Percentiles rank a stretch among this genome's conserved stretches.
Conservation (phyloP, 2,113 vertebrate species). For the Mus musculus region DNA sequence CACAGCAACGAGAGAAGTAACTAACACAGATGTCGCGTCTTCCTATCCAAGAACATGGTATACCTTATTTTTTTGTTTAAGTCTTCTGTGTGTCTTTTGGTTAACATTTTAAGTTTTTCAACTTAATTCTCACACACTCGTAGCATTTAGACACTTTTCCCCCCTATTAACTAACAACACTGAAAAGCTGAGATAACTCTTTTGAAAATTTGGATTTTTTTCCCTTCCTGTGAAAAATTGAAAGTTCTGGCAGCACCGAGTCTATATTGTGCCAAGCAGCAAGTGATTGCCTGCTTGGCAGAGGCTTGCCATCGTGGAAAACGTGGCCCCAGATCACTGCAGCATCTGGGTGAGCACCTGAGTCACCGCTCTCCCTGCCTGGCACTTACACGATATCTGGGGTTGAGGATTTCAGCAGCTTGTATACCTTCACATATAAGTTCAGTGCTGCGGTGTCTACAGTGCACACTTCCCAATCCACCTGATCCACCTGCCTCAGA, state of each 20-base stretch:
- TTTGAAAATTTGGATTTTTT: not conserved
- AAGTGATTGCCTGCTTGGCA: not conserved
- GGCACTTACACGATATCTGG: not conserved
- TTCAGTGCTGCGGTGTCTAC: not conserved
- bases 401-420: no score
- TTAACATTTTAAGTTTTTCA: slow-evolving; percentile 29
- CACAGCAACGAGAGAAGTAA: not conserved
- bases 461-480: rapidly evolving
- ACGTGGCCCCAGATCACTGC: not conserved
- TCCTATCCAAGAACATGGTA: not conserved
- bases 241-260: not conserved
- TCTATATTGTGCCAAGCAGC: not conserved
- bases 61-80: not conserved
- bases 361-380: not conserved
- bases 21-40: not conserved
- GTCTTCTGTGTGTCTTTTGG: not conserved
- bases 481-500: not conserved
- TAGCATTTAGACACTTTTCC: not conserved
- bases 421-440: rapidly evolving
- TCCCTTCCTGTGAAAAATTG: slow-evolving; percentile 34
- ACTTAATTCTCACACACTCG: not conserved
- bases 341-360: not conserved
- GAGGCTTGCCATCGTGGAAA: not conserved
- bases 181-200: slow-evolving; percentile 31
- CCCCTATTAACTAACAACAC: not conserved